Base-by-base conservation (phyloP, 2,888 invertebrate genomes). In the Eretmocerus hayati region DNA sequence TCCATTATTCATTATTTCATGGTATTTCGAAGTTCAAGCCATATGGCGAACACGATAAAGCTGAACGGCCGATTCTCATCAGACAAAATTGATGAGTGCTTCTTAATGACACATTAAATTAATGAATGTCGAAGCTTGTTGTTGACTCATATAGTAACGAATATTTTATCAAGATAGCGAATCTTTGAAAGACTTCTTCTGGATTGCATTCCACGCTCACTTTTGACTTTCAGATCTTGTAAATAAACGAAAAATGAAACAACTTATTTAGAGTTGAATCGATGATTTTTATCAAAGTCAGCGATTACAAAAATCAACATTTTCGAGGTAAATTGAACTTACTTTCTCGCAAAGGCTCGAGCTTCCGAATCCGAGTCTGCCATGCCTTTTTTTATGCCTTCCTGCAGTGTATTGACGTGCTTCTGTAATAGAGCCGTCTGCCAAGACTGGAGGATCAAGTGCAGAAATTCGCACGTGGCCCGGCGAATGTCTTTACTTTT, bases 281-380 rank as follows among this genome's bases (percentile, higher is more conserved):
- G n/a, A n/a, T n/a, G n/a, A n/a, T n/a, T n/a, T n/a, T n/a, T n/a
- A n/a, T n/a, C n/a, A n/a, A n/a, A n/a, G n/a, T n/a, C n/a, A n/a
- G n/a, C n/a, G n/a, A n/a, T n/a, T n/a, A n/a, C n/a, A n/a, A n/a
- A n/a, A n/a, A n/a, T n/a, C n/a, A n/a, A n/a, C n/a, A n/a, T n/a
- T n/a, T n/a, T n/a, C n/a, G n/a, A n/a, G n/a, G n/a, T n/a, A n/a
- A n/a, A n/a, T n/a, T 5, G 41, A 31, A 41, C 76, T 72, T 70
- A 92, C 90, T 84, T 87, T 64, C 94, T 78, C 0, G 89, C 85
- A 61, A 80, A 80, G 9, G 83, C 83, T 58, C 97, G 75, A 0
- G 95, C 93, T 43, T 88, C 88, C 22, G 87, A 81, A 72, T 99
- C 97, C 0, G 97, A 95, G 77, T 99, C 97, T 2, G 84, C 81